Evolutionary conservation across 2,113 vertebrate genomes (phyloP).

Genomic region (Mixornis gularis): DNA sequence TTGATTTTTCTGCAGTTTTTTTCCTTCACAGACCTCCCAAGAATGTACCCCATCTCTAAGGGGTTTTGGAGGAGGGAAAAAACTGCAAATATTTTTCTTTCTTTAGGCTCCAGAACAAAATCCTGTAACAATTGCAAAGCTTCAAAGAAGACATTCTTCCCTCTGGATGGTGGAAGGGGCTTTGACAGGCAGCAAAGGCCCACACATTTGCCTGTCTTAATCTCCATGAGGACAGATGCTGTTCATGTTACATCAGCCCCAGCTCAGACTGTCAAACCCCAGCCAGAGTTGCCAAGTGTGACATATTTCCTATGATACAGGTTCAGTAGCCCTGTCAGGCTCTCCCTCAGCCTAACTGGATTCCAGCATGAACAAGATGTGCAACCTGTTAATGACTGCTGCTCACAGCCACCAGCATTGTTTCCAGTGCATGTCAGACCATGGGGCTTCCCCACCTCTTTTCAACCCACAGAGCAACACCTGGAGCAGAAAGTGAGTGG

Average conservation of each 20-base stretch:
- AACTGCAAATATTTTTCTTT: not conserved
- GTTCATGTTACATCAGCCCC: not conserved
- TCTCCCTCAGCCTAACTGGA: not conserved
- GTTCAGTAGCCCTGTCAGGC: not conserved
- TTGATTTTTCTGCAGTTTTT: not conserved
- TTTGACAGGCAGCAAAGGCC: not conserved
- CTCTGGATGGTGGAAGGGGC: not conserved
- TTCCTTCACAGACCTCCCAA: rapidly evolving
- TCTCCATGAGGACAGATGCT: not conserved
- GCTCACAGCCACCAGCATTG: rapidly evolving
- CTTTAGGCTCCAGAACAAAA: not conserved
- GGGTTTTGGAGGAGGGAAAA: not conserved
- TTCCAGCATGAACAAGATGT: not conserved
- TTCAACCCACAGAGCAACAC: not conserved
- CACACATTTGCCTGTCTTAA: not conserved
- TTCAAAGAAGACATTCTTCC: not conserved
- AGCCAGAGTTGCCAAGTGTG: not conserved
- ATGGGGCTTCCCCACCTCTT: not conserved
- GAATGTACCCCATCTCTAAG: not conserved
- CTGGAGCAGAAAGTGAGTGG: not conserved
- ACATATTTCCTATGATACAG: not conserved
- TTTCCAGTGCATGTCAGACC: rapidly evolving
- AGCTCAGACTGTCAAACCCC: not conserved
- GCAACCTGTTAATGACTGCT: not conserved
- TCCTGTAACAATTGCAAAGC: not conserved